Conservation (phyloP, 2,113 vertebrate species). For the Podocnemis expansa region DNA sequence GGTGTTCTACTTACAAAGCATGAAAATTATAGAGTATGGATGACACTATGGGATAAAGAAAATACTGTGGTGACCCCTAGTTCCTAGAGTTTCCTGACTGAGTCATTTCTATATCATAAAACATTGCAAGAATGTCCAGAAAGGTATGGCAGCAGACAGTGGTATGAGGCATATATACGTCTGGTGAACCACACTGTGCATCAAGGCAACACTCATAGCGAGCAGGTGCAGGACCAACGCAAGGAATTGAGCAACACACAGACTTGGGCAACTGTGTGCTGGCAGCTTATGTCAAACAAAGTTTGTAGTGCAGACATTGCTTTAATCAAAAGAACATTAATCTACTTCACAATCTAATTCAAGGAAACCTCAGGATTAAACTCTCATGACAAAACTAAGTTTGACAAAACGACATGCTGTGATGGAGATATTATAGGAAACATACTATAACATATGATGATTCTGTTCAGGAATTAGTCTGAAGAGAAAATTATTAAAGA, state of each 20-base stretch:
- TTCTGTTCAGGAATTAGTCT: not conserved
- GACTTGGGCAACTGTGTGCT: not conserved
- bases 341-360: not conserved
- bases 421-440: not conserved
- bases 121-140: too few relatives aligned
- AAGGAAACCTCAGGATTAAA: not conserved
- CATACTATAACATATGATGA: not conserved
- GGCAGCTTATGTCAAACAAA: not conserved
- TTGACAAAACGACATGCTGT: too few relatives aligned
- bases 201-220: not conserved
- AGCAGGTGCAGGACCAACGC: not conserved
- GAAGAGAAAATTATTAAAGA: not conserved
- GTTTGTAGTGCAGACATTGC: not conserved
- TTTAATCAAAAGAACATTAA: not conserved
- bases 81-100: not conserved
- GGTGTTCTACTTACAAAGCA: not conserved
- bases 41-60: not conserved
- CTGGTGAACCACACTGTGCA: not conserved
- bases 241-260: not conserved
- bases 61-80: not conserved
- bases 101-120: not conserved
- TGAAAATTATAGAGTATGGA: not conserved
- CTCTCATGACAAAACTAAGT: not conserved
- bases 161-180: not conserved
- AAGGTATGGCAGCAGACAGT: not conserved